Evolutionary conservation across 1,140 invertebrate genomes (phyloP).

Genomic region (Drosophila aff.): DNA sequence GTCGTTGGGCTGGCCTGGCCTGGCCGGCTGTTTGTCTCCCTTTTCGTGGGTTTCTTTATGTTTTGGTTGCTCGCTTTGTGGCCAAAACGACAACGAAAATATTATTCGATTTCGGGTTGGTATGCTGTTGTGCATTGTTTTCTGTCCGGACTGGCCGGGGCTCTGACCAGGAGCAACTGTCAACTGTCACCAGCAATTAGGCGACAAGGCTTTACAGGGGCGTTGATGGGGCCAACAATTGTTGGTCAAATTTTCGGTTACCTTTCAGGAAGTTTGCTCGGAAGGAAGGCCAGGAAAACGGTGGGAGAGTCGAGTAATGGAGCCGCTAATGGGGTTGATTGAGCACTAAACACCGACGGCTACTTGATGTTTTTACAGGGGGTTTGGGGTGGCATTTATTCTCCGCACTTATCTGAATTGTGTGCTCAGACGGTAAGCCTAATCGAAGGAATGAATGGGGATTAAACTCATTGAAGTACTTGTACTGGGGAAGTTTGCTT

Average conservation of each 20-base stretch:
- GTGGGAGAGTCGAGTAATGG: constrained; percentile 30
- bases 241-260: constrained; percentile 46
- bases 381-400: constrained; percentile 13
- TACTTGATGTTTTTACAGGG: constrained; percentile 30
- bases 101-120: constrained; percentile 74
- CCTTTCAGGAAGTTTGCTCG: constrained; percentile 50
- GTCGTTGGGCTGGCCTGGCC: constrained; percentile 63
- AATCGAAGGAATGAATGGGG: constrained; percentile 13
- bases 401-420: background rate
- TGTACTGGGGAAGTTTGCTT: background rate
- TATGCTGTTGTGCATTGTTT: constrained; percentile 29
- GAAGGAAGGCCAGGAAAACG: constrained; percentile 5
- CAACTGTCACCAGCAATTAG: constrained; percentile 80
- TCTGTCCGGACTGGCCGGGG: constrained; percentile 10
- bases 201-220: constrained; percentile 58
- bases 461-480: background rate
- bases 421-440: constrained; percentile 23
- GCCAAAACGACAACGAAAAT: constrained; percentile 73
- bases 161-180: constrained; percentile 34
- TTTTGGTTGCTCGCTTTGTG: constrained; percentile 63
- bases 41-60: constrained; percentile 49
- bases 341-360: constrained; percentile 46
- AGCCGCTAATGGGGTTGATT: constrained; percentile 48
- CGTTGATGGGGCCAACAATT: constrained; percentile 59
- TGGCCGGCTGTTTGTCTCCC: constrained; percentile 63